Evolutionary conservation across 2,113 vertebrate species (phyloP).

Genomic region (Glareola pratincola): DNA sequence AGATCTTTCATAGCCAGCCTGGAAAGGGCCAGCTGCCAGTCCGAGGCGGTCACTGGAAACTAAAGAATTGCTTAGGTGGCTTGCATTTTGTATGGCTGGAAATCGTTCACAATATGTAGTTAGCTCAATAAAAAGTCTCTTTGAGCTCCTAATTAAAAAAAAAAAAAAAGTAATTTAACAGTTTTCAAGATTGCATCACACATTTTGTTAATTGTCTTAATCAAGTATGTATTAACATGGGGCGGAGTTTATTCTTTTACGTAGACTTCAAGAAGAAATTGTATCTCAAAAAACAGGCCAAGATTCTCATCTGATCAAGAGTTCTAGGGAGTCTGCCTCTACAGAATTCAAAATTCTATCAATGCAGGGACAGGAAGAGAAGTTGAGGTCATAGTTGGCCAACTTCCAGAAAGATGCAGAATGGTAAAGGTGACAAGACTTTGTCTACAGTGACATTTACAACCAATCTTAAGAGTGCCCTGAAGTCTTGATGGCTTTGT

Average conservation of each 20-base stretch:
- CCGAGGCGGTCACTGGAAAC: not conserved
- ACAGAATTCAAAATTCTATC: conserved; percentile 75
- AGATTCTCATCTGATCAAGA: conserved; percentile 72
- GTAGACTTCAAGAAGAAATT: conserved; percentile 72
- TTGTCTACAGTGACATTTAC: not conserved
- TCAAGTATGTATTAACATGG: not conserved
- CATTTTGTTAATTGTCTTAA: not conserved
- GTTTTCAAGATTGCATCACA: not conserved
- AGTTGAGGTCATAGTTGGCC: conserved; percentile 66
- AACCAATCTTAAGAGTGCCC: not conserved
- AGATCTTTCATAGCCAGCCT: not conserved
- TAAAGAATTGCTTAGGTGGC: not conserved
- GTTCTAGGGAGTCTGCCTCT: conserved; percentile 71
- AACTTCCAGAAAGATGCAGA: conserved; percentile 72
- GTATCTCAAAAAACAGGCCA: conserved; percentile 56
- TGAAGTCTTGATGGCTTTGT: not conserved
- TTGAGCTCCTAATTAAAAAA: not conserved
- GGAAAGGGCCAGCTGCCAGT: not conserved
- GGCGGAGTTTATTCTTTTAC: not conserved
- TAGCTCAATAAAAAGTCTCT: not conserved
- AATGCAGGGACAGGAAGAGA: conserved; percentile 58
- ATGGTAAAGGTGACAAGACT: conserved; percentile 55
- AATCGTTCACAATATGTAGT: not conserved
- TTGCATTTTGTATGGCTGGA: not conserved
- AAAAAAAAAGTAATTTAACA: not conserved